A percentile compares a stretch with the other conserved stretches of the same genome.
phyloP scores from a whole-genome alignment of 1,140 invertebrate species.

The Diorhabda elongata region DNA sequence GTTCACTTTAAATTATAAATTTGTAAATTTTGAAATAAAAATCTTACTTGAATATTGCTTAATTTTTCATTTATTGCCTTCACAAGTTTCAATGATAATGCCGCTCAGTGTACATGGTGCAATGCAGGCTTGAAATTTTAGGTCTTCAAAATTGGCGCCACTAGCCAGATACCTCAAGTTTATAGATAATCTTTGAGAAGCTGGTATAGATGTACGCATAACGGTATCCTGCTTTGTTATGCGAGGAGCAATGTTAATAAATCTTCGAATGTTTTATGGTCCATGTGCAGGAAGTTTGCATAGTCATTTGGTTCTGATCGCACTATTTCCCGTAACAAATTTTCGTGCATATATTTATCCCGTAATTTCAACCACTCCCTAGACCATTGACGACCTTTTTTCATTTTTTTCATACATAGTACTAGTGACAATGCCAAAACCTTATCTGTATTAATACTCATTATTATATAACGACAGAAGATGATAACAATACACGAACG shows the following conservation, averaged over 20 bases:
- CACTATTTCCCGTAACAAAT: conserved; percentile 9
- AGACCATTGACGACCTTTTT: conserved; percentile 4
- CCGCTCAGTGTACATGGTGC: conserved; percentile 4
- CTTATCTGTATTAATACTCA: conserved; percentile 13
- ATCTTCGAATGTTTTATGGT: too few species aligned
- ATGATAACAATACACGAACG: conserved; percentile 12
- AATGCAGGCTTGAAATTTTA: conserved; percentile 11
- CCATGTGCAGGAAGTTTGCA: too few species aligned
- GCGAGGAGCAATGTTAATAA: conserved; percentile 5
- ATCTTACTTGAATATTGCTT: conserved; percentile 15
- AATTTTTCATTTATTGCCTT: conserved; percentile 17
- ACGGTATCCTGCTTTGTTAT: conserved; percentile 13
- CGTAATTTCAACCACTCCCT: conserved; percentile 3
- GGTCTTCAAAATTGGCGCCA: conserved; percentile 4
- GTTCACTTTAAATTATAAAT: conserved; percentile 12
- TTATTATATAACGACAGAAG: conserved; percentile 12
- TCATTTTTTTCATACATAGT: conserved; percentile 13
- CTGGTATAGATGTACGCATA: conserved; percentile 15
- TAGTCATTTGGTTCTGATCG: conserved; percentile 8
- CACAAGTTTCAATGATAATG: conserved; percentile 13
- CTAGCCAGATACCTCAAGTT: conserved; percentile 15
- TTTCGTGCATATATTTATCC: conserved; percentile 4
- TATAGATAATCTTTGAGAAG: conserved; percentile 11
- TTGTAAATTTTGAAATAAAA: conserved; percentile 14
- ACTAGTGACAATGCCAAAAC: conserved; percentile 12